A percentile compares a stretch with the other conserved stretches of the same genome.
phyloP scores from a whole-genome alignment of 2,113 vertebrate genomes.

The Burhinus bistriatus region DNA sequence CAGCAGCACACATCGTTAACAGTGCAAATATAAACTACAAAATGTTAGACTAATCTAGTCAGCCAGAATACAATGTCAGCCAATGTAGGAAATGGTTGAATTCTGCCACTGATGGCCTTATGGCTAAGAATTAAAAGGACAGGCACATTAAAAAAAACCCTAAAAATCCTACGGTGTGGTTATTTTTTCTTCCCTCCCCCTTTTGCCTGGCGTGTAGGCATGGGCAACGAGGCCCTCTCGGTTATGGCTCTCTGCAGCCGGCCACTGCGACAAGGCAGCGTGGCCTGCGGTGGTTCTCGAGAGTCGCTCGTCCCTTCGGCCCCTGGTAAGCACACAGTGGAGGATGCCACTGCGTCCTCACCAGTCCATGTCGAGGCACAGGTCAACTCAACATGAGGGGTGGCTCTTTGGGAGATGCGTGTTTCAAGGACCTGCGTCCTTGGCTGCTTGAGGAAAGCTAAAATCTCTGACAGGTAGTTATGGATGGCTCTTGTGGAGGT shows the following conservation, averaged over 20 bases:
- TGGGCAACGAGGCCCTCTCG: constrained; percentile 73
- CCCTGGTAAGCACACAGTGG: constrained; percentile 71
- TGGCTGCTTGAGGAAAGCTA: constrained; percentile 75
- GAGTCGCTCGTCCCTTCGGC: constrained; percentile 66
- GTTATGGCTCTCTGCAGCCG: constrained; percentile 76
- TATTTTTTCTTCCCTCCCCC: constrained; percentile 75
- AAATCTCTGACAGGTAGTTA: constrained; percentile 76
- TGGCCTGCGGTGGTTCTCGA: constrained; percentile 67
- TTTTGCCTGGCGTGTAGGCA: constrained; percentile 73
- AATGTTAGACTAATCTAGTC: constrained; percentile 75
- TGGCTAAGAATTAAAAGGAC: constrained; percentile 76
- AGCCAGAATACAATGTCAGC: constrained; percentile 74
- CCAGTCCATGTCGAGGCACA: constrained; percentile 73
- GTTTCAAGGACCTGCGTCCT: constrained; percentile 73
- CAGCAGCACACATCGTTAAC: constrained; percentile 74
- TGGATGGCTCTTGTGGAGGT: constrained; percentile 76
- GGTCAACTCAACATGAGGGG: constrained; percentile 72
- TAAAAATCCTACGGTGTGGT: constrained; percentile 66
- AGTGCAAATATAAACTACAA: constrained; percentile 75
- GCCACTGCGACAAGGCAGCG: constrained; percentile 72
- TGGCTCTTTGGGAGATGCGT: constrained; percentile 74
- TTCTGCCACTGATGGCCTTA: constrained; percentile 71
- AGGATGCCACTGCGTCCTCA: constrained; percentile 72
- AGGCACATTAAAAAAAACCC: constrained; percentile 70
- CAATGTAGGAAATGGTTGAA: constrained; percentile 73